Base-by-base conservation (phyloP, 2,888 invertebrate genomes). In the Endotricha flammealis region DNA sequence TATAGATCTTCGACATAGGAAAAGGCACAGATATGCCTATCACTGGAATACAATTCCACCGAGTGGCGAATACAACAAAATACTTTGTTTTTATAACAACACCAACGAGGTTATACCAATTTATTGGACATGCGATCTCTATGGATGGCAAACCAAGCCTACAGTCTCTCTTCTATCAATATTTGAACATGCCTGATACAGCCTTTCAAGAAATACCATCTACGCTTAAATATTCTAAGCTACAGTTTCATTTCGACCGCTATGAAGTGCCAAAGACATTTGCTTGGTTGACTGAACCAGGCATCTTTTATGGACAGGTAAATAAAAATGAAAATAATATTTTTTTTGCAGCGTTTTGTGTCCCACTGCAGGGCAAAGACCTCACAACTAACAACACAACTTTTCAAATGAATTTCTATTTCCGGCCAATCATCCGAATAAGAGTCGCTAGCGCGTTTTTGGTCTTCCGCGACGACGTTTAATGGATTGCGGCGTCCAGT, bases 251-350 rank as follows among this genome's bases (percentile, higher is more conserved):
- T 78, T 92, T 92, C 36, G 90, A 91, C 50, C 88, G 88, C 39
- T 86, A 89, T 54, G 89, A 89, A 40, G 82, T 89, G 29, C 96
- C 96, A 0, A 92, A 91, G 57, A 90, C 91, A 2, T 95, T 96
- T 85, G 95, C 93, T 0, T 97, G 97, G 97, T 87, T 97, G 55
- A 94, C 94, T 10, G 95, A 93, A 52, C 91, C 92, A 13, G 96
- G 95, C 5, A 90, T 97, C 49, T 91, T 92, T 51, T 92, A 91
- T 78, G 94, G 94, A 24, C 90, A 93, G 88, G 94, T 95, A 69
- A 60, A 53, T 53, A 37, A 27, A 11, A 5, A 27, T 27, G n/a
- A n/a, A 1, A 3, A 1, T 12, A 28, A 12, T 6, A 17, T 8
- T 4, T 7, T n/a, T 10, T 13, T 32, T n/a, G n/a, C n/a, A n/a